Evolutionary conservation across 2,888 invertebrate species (phyloP), one percentile per base, ranked within the genome.

Genomic region (Ceraclea dissimilis): DNA sequence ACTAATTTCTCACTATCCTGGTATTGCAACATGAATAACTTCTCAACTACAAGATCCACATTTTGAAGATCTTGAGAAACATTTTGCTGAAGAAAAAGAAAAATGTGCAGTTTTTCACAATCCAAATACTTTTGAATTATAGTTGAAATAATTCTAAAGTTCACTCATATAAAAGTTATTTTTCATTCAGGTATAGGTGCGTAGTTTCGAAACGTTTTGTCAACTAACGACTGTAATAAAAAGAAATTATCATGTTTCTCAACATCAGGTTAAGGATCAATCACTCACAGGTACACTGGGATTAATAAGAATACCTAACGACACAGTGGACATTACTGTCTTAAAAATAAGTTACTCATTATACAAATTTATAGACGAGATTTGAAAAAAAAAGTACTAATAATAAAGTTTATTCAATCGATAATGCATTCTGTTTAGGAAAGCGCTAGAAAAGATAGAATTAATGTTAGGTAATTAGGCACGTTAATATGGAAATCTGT

Each of bases 221-320:
- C 46, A 46, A 18, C 46, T 46, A 46, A 46, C 46, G 46, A 18
- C 20, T n/a, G n/a, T 20, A 46, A 46, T 46, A 46, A 46, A 46
- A 46, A 46, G 11, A 46, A 46, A 46, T 46, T 46, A 46, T 46
- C 46, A 13, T 46, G 46, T 46, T 46, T 19, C 46, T 46, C 18
- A 19, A 46, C 46, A n/a, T n/a, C n/a, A 13, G 39, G 39, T 39
- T 39, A 39, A 39, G 39, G 39, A 39, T 16, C 39, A 39, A 39
- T 39, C 39, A 39, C 39, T 39, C 39, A 39, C 39, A 39, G 8
- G 13, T 39, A 39, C 39, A 39, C 39, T 39, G 39, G 39, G 13
- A 8, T 13, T 4, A 39, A 39, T 39, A n/a, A 13, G 39, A n/a
- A 39, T 39, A 8, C 13, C 39, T 8, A 16, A 13, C 13, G 5